phyloP scores from a whole-genome alignment of 2,797 vertebrate species.

The Macropodus opercularis region DNA sequence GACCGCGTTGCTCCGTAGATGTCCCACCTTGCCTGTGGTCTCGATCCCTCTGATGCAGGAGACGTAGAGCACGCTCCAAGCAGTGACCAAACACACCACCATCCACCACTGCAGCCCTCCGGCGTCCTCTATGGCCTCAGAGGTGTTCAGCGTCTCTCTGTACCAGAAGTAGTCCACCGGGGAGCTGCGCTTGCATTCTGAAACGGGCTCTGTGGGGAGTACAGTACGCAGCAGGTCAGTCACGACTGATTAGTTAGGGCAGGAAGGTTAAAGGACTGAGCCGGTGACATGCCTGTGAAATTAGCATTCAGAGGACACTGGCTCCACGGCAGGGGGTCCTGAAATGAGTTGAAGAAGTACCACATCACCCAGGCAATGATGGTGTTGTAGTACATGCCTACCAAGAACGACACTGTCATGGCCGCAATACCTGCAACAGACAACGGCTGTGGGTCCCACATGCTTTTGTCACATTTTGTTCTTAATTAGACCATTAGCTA shows the following conservation, averaged over 20 bases:
- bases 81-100: constrained; percentile 82
- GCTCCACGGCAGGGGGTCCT: constrained; percentile 89
- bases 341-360: constrained; percentile 94
- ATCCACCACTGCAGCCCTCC: constrained; percentile 92
- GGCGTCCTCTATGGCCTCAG: constrained; percentile 77
- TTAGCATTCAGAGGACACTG: constrained; percentile 80
- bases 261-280: neutral
- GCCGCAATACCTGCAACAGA: constrained; percentile 80
- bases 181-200: constrained; percentile 85
- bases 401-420: constrained; percentile 85
- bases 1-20: too few species aligned
- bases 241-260: neutral
- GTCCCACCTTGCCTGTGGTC: constrained; percentile 90
- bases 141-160: constrained; percentile 91
- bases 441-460: too few species aligned
- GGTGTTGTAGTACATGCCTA: constrained; percentile 88
- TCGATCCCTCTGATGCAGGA: constrained; percentile 92
- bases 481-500: too few species aligned
- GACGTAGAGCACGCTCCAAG: constrained; percentile 88
- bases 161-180: constrained; percentile 95
- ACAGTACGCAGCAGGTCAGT: neutral
- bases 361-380: constrained; percentile 91
- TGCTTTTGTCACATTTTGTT: too few species aligned
- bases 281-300: constrained; percentile 76
- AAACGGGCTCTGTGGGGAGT: constrained; percentile 67